Conservation (phyloP, 2,888 invertebrate genomes). For the Tipula helvola region DNA sequence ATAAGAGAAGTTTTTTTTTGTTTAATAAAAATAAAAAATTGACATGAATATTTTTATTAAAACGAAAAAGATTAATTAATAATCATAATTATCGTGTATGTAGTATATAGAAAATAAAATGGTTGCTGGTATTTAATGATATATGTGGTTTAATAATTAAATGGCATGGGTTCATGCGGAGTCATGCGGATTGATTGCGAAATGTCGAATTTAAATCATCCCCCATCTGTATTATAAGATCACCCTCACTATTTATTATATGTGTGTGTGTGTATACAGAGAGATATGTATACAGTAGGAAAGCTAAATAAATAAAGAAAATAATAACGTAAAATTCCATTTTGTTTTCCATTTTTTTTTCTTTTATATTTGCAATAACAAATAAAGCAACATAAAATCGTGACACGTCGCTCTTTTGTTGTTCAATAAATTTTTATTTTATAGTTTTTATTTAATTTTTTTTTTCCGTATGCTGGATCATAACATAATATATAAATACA, state of each 20-base stretch:
- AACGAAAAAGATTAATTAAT: background rate
- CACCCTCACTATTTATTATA: background rate
- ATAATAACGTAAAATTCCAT: background rate
- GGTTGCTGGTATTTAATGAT: background rate
- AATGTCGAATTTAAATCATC: background rate
- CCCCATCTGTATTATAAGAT: background rate
- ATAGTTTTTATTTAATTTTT: background rate
- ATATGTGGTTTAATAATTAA: too few species aligned
- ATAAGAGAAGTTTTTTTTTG: background rate
- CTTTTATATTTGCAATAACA: background rate
- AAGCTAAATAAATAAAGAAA: background rate
- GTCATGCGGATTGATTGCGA: background rate
- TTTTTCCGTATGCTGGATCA: background rate
- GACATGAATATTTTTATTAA: background rate
- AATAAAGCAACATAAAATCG: slow-evolving; percentile 9
- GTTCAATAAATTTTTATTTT: slow-evolving; percentile 8
- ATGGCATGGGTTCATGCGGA: background rate
- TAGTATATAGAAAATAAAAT: background rate
- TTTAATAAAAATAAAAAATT: background rate
- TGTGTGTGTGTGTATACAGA: background rate
- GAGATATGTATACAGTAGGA: background rate
- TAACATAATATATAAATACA: background rate
- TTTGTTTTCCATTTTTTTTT: slow-evolving; percentile 4
- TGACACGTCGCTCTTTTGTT: slow-evolving; percentile 11
- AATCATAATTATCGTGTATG: background rate